A percentile compares a stretch with the other conserved stretches of the same genome.
Conservation (phyloP, 2,797 vertebrate genomes). For the Dipus sagitta region DNA sequence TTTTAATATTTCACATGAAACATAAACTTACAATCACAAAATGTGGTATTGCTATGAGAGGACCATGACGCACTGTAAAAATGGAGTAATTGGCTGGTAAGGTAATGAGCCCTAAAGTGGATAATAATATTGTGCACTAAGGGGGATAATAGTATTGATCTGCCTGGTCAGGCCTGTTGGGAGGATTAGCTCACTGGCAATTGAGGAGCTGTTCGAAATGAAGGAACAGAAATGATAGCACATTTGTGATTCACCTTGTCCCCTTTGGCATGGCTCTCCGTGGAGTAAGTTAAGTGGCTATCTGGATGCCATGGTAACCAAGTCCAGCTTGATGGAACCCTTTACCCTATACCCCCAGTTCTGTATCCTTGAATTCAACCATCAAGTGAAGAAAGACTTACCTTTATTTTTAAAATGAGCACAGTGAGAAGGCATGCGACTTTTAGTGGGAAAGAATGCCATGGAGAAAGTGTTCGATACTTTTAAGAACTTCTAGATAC, state of each 20-base stretch:
- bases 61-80: slow-evolving; percentile 62
- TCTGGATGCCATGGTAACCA: slow-evolving; percentile 59
- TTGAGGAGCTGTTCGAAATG: slow-evolving; percentile 40
- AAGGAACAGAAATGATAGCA: slow-evolving; percentile 71
- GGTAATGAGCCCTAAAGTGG: slow-evolving; percentile 70
- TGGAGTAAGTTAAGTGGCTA: slow-evolving; percentile 48
- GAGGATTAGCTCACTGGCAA: slow-evolving; percentile 77
- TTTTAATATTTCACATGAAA: slow-evolving; percentile 27
- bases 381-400: slow-evolving; percentile 26
- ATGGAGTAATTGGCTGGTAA: slow-evolving; percentile 62
- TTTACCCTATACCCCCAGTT: background rate
- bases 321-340: slow-evolving; percentile 5
- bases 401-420: background rate
- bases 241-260: slow-evolving; percentile 54
- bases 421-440: slow-evolving; percentile 8
- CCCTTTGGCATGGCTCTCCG: slow-evolving; percentile 39
- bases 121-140: slow-evolving; percentile 71
- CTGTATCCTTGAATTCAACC: slow-evolving; percentile 15
- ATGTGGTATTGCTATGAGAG: slow-evolving; percentile 15
- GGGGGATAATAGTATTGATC: slow-evolving; percentile 78
- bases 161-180: slow-evolving; percentile 65
- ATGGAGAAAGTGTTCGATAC: background rate
- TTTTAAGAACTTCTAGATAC: slow-evolving; percentile 42
- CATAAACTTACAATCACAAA: slow-evolving; percentile 51
- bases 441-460: background rate